Evolutionary conservation across 2,888 invertebrate genomes (phyloP).

Genomic region (Cheiracanthium punctorium): DNA sequence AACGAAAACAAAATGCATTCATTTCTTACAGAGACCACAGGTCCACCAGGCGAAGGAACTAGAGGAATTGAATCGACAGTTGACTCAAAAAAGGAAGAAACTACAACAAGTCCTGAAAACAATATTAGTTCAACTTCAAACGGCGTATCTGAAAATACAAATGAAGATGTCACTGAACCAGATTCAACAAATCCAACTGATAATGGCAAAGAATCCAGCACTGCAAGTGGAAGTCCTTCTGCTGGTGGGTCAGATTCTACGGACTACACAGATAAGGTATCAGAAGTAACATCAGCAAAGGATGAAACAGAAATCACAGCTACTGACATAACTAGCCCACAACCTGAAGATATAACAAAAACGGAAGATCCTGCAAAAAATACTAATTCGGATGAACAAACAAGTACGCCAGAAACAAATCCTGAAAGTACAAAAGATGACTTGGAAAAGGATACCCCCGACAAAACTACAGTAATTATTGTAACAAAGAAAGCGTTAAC

Average conservation of each 20-base stretch:
- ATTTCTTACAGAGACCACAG: slow-evolving; percentile 34
- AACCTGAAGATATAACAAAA: background rate
- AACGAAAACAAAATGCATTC: too few species aligned
- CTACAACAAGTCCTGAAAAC: background rate
- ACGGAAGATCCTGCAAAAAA: background rate
- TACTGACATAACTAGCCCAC: background rate
- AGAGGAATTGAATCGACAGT: slow-evolving; percentile 43
- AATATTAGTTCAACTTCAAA: background rate
- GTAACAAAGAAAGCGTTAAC: too few species aligned
- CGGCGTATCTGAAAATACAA: background rate
- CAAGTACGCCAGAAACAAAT: too few species aligned
- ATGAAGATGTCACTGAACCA: background rate
- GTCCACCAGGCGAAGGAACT: slow-evolving; percentile 46
- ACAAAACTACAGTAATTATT: too few species aligned
- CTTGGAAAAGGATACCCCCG: too few species aligned
- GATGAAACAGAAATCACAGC: background rate
- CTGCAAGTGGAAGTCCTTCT: background rate
- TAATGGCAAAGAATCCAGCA: background rate
- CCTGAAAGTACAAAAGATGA: too few species aligned
- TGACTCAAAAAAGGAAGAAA: background rate
- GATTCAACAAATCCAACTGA: background rate
- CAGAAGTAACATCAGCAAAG: background rate
- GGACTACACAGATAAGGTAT: background rate
- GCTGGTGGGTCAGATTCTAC: background rate
- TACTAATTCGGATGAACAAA: too few species aligned